phyloP scores from a whole-genome alignment of 2,113 vertebrate genomes.

The Nyctibius bracteatus region DNA sequence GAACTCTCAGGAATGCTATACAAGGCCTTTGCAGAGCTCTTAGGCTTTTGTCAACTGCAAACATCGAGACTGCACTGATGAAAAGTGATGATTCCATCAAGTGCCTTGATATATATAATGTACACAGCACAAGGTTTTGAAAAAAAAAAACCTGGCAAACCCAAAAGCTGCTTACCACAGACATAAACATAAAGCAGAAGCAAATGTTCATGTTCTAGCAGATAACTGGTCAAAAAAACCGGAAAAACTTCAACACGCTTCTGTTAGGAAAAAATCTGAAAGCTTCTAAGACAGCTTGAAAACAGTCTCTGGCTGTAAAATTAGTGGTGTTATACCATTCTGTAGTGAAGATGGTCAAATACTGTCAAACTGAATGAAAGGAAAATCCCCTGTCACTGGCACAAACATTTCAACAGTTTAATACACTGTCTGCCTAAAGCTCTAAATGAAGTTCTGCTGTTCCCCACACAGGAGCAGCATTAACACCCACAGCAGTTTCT shows the following conservation, averaged over 20 bases:
- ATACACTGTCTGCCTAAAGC: not conserved
- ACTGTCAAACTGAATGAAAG: not conserved
- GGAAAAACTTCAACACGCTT: not conserved
- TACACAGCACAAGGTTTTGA: not conserved
- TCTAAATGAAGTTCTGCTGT: not conserved
- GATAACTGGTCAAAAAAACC: not conserved
- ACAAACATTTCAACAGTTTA: not conserved
- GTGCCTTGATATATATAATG: not conserved
- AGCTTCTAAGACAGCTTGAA: conserved; percentile 14
- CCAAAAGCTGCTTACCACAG: not conserved
- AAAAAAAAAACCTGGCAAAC: not conserved
- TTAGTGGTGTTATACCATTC: not conserved
- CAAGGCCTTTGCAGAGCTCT: not conserved
- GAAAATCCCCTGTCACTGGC: conserved; percentile 1
- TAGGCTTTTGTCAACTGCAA: not conserved
- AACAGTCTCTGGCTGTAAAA: conserved; percentile 21
- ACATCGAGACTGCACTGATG: not conserved
- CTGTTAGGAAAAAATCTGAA: not conserved
- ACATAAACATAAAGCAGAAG: conserved; percentile 1
- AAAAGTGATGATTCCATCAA: not conserved
- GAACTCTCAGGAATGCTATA: not conserved
- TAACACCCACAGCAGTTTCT: not conserved
- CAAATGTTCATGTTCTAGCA: not conserved
- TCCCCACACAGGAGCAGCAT: not conserved
- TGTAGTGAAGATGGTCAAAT: conserved; percentile 4